Percentiles rank a stretch among this genome's conserved stretches.
Evolutionary conservation across 2,888 invertebrate genomes (phyloP).

Genomic region (Chalcis sispes): DNA sequence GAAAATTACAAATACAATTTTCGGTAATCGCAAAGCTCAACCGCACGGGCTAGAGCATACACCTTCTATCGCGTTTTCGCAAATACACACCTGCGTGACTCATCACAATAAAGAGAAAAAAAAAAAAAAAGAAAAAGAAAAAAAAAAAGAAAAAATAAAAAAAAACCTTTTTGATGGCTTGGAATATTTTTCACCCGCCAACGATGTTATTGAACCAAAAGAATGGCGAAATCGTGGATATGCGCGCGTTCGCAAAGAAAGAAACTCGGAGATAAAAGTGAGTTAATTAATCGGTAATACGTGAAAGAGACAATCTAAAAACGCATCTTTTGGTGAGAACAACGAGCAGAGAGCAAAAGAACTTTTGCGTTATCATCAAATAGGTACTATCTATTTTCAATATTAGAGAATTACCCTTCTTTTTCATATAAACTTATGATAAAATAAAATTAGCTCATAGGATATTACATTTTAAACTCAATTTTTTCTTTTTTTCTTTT

Average conservation of each 20-base stretch:
- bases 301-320: constrained; percentile 43
- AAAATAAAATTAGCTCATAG: background rate
- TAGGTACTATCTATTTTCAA: constrained; percentile 19
- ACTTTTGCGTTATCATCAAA: constrained; percentile 11
- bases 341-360: no score
- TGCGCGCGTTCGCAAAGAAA: background rate
- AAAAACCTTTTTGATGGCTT: background rate
- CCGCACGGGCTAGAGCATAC: constrained; percentile 25
- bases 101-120: background rate
- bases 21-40: constrained; percentile 57
- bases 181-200: background rate
- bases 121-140: background rate
- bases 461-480: constrained; percentile 17
- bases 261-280: constrained; percentile 15
- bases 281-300: constrained; percentile 51
- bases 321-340: no score
- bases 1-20: constrained; percentile 64
- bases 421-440: background rate
- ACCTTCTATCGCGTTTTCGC: background rate
- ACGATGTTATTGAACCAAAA: background rate
- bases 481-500: constrained; percentile 3
- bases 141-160: background rate
- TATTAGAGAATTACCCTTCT: background rate
- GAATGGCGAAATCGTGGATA: constrained; percentile 12
- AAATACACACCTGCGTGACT: background rate